Percentiles rank a stretch among this genome's conserved stretches.
Evolutionary conservation across 2,797 vertebrate genomes (phyloP).

Genomic region (Mionectes olivaceus): DNA sequence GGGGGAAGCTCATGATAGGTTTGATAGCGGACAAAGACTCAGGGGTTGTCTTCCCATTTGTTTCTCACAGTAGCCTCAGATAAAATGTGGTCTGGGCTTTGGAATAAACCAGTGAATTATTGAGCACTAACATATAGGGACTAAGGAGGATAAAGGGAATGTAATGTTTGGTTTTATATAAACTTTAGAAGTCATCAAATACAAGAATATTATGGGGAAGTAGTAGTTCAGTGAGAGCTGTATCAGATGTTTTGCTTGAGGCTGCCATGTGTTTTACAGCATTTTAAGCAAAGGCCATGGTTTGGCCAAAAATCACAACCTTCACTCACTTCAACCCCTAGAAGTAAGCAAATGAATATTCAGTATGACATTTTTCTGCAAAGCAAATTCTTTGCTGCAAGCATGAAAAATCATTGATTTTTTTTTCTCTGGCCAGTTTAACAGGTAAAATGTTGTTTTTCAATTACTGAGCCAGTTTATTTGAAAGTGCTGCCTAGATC

Average conservation of each 20-base stretch:
- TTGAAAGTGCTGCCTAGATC: background rate
- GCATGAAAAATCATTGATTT: background rate
- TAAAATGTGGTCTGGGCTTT: background rate
- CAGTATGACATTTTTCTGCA: background rate
- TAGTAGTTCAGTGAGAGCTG: background rate
- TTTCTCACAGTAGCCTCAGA: background rate
- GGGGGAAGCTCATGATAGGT: background rate
- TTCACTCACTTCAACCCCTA: background rate
- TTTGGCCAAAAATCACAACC: background rate
- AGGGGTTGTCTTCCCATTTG: background rate
- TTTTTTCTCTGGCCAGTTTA: background rate
- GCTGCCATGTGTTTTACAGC: background rate
- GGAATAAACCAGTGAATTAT: background rate
- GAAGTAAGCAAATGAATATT: background rate
- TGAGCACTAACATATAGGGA: fast-evolving
- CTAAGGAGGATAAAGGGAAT: background rate
- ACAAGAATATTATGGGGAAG: background rate
- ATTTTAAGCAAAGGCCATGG: background rate
- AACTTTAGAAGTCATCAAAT: background rate
- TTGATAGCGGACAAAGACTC: background rate
- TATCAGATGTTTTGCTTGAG: background rate
- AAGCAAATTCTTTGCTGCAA: background rate
- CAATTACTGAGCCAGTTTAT: background rate
- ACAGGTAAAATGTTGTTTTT: background rate
- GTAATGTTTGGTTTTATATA: background rate